These are phyloP conservation scores for Cryptotis parvus DNA, from an alignment of 2,113 vertebrate genomes.

Conservation along the genomic window DNA sequence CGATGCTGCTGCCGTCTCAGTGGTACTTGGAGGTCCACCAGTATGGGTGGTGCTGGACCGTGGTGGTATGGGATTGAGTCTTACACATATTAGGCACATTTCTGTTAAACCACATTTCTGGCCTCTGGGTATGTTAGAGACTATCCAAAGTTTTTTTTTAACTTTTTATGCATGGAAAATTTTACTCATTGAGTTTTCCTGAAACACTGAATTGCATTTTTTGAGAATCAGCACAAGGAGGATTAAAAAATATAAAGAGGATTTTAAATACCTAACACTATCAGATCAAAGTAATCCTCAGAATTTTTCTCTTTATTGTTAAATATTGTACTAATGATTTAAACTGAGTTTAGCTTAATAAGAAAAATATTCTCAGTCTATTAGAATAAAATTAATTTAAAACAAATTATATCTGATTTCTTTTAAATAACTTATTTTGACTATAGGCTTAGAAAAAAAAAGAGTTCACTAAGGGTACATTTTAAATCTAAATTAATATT, in stretches of 20 bases:
- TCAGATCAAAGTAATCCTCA: conserved; percentile 22
- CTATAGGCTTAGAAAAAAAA: not conserved
- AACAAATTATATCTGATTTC: not conserved
- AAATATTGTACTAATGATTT: conserved; percentile 25
- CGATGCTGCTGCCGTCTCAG: too few relatives aligned
- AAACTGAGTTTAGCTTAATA: conserved; percentile 45
- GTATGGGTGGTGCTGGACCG: too few relatives aligned
- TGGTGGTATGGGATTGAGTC: too few relatives aligned
- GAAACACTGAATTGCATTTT: conserved; percentile 45
- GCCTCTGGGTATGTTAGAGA: too few relatives aligned
- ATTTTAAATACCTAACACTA: conserved; percentile 39
- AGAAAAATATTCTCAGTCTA: conserved; percentile 1
- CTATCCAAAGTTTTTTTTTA: not conserved
- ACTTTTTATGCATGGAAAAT: conserved; percentile 2
- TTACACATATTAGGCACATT: not conserved
- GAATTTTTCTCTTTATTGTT: conserved; percentile 48
- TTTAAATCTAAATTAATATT: conserved; percentile 1
- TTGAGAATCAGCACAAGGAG: conserved; percentile 11
- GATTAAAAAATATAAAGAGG: conserved; percentile 43
- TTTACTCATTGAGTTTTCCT: conserved; percentile 58
- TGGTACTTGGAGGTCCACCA: too few relatives aligned
- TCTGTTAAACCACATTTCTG: not conserved
- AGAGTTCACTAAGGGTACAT: not conserved
- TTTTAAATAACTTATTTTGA: conserved; percentile 35
- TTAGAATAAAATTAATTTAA: conserved; percentile 31